Evolutionary conservation across 92 coral and sea anemone species (phyloP), one percentile per base, ranked within the genome.

Genomic region (Bergia sp.): DNA sequence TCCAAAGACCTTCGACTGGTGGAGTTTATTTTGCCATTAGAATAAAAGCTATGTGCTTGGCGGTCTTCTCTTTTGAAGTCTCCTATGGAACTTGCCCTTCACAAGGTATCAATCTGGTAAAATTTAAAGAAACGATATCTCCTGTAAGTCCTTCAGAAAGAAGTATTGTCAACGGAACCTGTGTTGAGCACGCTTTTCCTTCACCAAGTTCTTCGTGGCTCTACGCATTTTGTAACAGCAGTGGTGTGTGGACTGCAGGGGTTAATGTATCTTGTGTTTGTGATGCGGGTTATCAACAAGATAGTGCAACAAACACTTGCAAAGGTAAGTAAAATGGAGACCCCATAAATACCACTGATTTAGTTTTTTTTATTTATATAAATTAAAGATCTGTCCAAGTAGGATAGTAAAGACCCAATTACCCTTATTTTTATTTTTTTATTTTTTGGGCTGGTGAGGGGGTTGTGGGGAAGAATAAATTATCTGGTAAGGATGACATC

Each of bases 111-210:
- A 40, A 57, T 36, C 43, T 81, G 37, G 38, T 81, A 20, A 58
- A 21, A 20, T 57, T 81, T 61, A 64, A 39, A 38, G 73, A 58
- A 3, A 58, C 86, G 1, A 39, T 58, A 10, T 1, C 75, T 64
- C 86, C 86, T 57, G 38, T 0, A 3, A 81, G 4, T 61, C 39
- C 75, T 64, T 81, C 73, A 29, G 53, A 5, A n/a, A 11, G 10
- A 53, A 64, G 64, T 4, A 11, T 7, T 10, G 86, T 64, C 53
- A 40, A 81, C 16, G 86, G 86, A 55, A 38, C 74, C 5, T 58
- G 86, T 81, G 73, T 64, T 29, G 7, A 61, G 0, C 75, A 81
- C 55, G 86, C 86, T 65, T 2, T 37, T 49, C 83, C 83, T 37
- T 40, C 49, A 38, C 45, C 49, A 4, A 64, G 47, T 61, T 55